Conservation (phyloP, 2,797 vertebrate genomes). For the Hypotaenidia okinawae region DNA sequence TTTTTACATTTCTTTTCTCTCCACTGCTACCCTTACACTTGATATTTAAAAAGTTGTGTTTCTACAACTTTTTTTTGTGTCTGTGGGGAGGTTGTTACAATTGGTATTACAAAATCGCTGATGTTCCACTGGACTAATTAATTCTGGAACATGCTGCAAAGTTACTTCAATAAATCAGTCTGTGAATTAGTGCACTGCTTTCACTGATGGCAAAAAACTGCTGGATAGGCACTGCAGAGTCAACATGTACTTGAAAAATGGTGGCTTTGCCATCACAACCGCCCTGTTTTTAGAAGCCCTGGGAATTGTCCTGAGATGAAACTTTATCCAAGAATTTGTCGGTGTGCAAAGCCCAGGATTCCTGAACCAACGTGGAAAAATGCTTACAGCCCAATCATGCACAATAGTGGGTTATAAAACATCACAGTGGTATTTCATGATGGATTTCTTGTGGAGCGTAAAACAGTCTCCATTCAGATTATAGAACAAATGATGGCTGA, state of each 20-base stretch:
- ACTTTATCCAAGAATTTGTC: not conserved
- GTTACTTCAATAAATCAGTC: not conserved
- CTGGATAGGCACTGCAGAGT: not conserved
- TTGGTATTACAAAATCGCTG: not conserved
- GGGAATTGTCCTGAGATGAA: not conserved
- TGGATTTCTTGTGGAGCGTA: not conserved
- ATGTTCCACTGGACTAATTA: not conserved
- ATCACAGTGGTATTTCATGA: not conserved
- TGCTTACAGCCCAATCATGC: not conserved
- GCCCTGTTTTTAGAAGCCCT: not conserved
- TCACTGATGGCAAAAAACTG: not conserved
- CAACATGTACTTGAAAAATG: not conserved
- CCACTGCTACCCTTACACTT: not conserved
- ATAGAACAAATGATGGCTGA: not conserved
- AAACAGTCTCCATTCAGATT: not conserved
- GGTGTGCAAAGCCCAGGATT: not conserved
- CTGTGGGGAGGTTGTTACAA: not conserved
- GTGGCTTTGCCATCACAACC: not conserved
- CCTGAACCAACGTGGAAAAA: not conserved
- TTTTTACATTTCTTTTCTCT: not conserved
- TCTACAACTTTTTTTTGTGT: not conserved
- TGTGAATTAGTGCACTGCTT: not conserved
- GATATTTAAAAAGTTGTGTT: not conserved
- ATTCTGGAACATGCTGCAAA: not conserved
- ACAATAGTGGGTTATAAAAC: not conserved